Evolutionary conservation across 2,797 vertebrate species (phyloP).

Genomic region (Mycteria americana): DNA sequence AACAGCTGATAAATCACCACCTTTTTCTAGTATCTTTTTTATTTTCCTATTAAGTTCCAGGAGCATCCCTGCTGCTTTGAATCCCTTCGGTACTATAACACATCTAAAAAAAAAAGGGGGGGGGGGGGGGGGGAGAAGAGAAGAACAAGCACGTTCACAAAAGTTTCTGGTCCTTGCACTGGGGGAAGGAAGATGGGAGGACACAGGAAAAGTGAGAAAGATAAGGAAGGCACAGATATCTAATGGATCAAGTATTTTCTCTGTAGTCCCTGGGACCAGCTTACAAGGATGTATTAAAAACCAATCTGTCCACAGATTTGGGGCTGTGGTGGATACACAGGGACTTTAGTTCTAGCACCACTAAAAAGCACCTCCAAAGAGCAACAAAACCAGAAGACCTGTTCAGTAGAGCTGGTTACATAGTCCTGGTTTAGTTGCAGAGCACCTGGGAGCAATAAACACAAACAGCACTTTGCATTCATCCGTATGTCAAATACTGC

Average conservation of each 20-base stretch:
- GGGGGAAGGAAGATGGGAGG: neutral
- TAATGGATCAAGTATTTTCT: conserved; percentile 26
- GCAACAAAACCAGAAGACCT: neutral
- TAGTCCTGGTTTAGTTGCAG: neutral
- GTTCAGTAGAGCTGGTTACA: neutral
- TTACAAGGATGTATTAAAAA: neutral
- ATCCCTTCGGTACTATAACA: conserved; percentile 29
- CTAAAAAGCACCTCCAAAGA: conserved; percentile 37
- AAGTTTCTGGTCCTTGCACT: neutral
- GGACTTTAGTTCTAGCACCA: conserved; percentile 51
- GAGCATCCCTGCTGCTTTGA: conserved; percentile 25
- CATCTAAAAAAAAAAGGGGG: neutral
- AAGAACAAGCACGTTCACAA: neutral
- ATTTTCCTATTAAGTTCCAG: conserved; percentile 23
- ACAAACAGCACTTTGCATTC: neutral
- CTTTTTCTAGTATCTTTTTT: neutral
- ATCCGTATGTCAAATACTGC: neutral
- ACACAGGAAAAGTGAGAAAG: neutral
- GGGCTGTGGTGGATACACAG: neutral
- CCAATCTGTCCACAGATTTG: neutral
- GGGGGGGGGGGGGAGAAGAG: too few species aligned
- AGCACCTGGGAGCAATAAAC: conserved; percentile 28
- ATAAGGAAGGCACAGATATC: neutral
- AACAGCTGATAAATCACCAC: neutral
- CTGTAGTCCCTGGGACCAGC: neutral